A percentile compares a stretch with the other conserved stretches of the same genome.
phyloP scores from a whole-genome alignment of 2,888 invertebrate genomes.

The Nomada ruficornis region DNA sequence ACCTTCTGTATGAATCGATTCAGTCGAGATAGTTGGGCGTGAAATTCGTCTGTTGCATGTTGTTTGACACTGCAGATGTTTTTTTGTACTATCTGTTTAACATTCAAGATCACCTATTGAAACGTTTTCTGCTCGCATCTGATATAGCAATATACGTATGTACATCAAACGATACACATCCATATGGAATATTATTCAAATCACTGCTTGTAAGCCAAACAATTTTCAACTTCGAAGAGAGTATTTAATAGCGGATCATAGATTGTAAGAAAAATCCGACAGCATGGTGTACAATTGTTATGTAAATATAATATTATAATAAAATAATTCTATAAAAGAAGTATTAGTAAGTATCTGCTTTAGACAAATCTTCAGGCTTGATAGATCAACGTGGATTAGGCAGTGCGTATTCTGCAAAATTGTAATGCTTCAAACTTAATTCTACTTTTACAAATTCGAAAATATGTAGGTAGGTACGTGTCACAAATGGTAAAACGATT shows the following conservation, averaged over 20 bases:
- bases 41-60: slow-evolving; percentile 40
- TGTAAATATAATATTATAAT: slow-evolving; percentile 8
- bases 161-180: neutral
- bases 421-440: no score
- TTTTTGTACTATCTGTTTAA: slow-evolving; percentile 20
- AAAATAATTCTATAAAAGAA: neutral
- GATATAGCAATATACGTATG: neutral
- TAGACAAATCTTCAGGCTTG: neutral
- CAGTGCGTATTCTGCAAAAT: neutral
- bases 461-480: no score
- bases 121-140: slow-evolving; percentile 9
- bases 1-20: slow-evolving; percentile 31
- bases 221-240: neutral
- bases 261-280: no score
- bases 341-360: neutral
- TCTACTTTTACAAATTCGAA: no score
- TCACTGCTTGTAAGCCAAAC: neutral
- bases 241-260: neutral
- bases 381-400: neutral
- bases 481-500: no score
- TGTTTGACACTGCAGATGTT: slow-evolving; percentile 49
- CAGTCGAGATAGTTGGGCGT: slow-evolving; percentile 40
- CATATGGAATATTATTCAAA: slow-evolving; percentile 35
- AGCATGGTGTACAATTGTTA: slow-evolving; percentile 2
- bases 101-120: slow-evolving; percentile 6